Percentiles rank a stretch among this genome's conserved stretches.
These are phyloP conservation scores for Leptinotarsa undecemlineata DNA, from an alignment of 1,140 invertebrate genomes.

Conservation along the genomic window DNA sequence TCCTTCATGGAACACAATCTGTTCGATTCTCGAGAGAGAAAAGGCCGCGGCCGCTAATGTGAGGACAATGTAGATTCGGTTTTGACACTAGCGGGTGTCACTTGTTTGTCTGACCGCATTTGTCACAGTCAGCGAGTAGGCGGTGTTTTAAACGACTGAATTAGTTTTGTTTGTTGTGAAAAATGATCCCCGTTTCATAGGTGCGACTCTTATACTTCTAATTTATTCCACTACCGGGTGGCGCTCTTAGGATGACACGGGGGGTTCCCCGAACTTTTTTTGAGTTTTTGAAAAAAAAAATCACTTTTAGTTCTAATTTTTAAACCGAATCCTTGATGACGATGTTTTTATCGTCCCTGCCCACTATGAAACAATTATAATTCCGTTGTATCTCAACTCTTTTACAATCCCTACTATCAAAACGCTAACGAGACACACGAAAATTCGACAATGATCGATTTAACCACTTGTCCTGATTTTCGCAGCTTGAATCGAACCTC, in stretches of 20 bases:
- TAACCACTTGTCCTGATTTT: neutral
- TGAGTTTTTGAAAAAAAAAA: no score
- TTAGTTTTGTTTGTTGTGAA: neutral
- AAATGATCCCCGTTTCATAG: neutral
- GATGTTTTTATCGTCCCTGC: no score
- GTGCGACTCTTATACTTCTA: neutral
- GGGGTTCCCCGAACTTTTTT: no score
- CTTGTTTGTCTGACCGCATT: slow-evolving; percentile 1
- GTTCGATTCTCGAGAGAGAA: neutral
- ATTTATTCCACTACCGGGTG: no score
- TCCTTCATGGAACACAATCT: neutral
- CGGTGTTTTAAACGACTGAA: neutral
- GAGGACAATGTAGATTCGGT: slow-evolving; percentile 1
- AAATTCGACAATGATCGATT: neutral
- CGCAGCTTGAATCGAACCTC: neutral
- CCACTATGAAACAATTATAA: no score
- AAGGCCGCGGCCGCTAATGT: neutral
- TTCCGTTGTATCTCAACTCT: no score
- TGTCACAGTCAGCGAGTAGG: neutral
- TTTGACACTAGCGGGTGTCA: slow-evolving; percentile 7
- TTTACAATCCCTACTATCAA: neutral
- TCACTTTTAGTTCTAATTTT: no score
- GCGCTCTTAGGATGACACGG: no score
- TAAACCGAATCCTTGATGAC: no score
- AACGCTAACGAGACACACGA: neutral